Base-by-base conservation (phyloP, 2,888 invertebrate genomes). In the Cerastis rubricosa region DNA sequence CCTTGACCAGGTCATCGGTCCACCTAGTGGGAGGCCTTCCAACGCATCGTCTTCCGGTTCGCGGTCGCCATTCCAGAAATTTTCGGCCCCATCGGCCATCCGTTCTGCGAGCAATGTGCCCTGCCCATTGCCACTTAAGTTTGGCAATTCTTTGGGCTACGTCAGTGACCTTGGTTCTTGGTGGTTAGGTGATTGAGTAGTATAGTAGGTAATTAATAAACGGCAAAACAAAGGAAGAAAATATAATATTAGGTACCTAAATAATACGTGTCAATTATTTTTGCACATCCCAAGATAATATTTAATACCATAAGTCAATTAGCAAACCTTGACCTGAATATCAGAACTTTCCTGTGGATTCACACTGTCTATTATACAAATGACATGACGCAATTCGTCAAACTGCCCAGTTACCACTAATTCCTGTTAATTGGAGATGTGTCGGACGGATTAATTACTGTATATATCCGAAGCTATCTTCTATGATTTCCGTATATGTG, bases 251-350 rank as follows among this genome's bases (percentile, higher is more conserved):
- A 7, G 14, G 2, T 57, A 54, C 25, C 7, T 25, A 35, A 29
- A 35, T 35, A 12, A 40, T n/a, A 19, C 7, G n/a, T 25, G 7
- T 6, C 22, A 51, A 40, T 12, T 25, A 19, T 25, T 54, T 54
- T n/a, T 40, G 19, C n/a, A 9, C 12, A 17, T 51, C 22, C 40
- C 22, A 29, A 12, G n/a, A 43, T 17, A 45, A 43, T 17, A 45
- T 59, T 65, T 11, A 11, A 25, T 9, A 70, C 14, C 17, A 43
- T 8, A 8, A 35, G 22, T 67, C 17, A 66, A 43, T 66, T 49
- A 40, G 43, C 25, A 45, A 83, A 51, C 63, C 57, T 63, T 77
- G 70, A 67, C 29, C 47, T 43, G 45, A 29, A 69, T 76, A 6
- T 19, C 45, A 7, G 19, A 0, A 22, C 35, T 63, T 57, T 63